A percentile compares a stretch with the other conserved stretches of the same genome.
Conservation (phyloP, 2,797 vertebrate species). For the Gephyroberyx darwinii region DNA sequence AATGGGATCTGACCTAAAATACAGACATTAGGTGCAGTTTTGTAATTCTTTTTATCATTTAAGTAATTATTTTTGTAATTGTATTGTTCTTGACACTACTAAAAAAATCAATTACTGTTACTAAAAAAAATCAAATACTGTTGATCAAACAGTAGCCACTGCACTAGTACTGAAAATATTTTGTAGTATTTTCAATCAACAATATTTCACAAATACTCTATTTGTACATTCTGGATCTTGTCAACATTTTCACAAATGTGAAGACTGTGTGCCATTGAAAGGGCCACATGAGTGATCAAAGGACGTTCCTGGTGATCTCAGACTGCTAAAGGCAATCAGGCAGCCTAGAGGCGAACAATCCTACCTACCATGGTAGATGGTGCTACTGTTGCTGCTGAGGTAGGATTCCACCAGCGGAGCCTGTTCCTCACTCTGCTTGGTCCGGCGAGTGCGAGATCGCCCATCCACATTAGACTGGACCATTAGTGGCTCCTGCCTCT, state of each 20-base stretch:
- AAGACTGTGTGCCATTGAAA: neutral
- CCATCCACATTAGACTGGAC: constrained; percentile 96
- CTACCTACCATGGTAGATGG: constrained; percentile 92
- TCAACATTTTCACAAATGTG: neutral
- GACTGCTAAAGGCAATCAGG: neutral
- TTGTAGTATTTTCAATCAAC: neutral
- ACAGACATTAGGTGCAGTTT: neutral
- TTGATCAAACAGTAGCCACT: constrained; percentile 34
- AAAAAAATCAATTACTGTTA: no score
- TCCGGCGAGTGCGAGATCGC: constrained; percentile 88
- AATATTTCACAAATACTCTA: constrained; percentile 26
- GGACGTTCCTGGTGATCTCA: neutral
- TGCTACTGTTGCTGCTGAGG: constrained; percentile 96
- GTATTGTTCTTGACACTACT: neutral
- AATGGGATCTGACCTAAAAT: neutral
- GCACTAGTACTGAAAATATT: constrained; percentile 13
- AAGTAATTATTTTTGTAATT: neutral
- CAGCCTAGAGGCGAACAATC: neutral
- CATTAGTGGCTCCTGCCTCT: constrained; percentile 97
- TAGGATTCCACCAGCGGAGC: constrained; percentile 97
- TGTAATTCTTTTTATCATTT: neutral
- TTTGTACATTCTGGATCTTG: constrained; percentile 30
- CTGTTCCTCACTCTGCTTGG: constrained; percentile 95
- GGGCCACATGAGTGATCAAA: neutral
- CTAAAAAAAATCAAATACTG: neutral